Evolutionary conservation across 1,140 invertebrate genomes (phyloP).

Genomic region (Vanessa atalanta): DNA sequence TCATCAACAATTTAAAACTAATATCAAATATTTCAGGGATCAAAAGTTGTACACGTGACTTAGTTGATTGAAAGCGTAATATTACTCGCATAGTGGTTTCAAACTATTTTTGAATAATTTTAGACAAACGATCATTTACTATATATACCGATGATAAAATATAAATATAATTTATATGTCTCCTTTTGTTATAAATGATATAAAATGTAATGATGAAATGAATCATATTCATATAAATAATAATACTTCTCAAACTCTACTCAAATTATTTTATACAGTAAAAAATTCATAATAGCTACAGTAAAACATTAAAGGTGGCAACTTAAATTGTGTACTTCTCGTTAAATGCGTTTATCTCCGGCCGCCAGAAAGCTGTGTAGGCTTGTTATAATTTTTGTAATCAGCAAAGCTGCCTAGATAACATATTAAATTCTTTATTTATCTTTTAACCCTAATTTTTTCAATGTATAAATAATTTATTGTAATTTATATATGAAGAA

Average conservation of each 20-base stretch:
- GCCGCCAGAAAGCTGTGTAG: conserved; percentile 7
- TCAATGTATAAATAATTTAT: neutral
- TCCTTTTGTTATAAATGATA: too few relatives aligned
- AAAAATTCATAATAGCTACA: too few relatives aligned
- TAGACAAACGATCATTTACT: too few relatives aligned
- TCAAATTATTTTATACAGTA: too few relatives aligned
- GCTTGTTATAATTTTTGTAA: neutral
- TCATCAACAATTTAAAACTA: neutral
- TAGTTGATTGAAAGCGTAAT: neutral
- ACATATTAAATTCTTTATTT: too few relatives aligned
- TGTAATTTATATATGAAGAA: too few relatives aligned
- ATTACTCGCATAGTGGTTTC: neutral
- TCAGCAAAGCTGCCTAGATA: neutral
- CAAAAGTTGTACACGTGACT: neutral
- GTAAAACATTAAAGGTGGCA: neutral
- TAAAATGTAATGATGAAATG: too few relatives aligned
- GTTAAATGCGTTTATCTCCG: conserved; percentile 15
- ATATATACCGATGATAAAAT: too few relatives aligned
- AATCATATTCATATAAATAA: too few relatives aligned
- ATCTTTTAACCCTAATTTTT: too few relatives aligned
- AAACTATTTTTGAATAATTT: neutral
- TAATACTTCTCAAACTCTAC: too few relatives aligned
- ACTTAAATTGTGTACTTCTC: neutral
- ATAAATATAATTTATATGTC: too few relatives aligned
- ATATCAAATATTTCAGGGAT: conserved; percentile 4